Evolutionary conservation across 2,888 invertebrate species (phyloP), one percentile per base, ranked within the genome.

Genomic region (Germaria angustata): DNA sequence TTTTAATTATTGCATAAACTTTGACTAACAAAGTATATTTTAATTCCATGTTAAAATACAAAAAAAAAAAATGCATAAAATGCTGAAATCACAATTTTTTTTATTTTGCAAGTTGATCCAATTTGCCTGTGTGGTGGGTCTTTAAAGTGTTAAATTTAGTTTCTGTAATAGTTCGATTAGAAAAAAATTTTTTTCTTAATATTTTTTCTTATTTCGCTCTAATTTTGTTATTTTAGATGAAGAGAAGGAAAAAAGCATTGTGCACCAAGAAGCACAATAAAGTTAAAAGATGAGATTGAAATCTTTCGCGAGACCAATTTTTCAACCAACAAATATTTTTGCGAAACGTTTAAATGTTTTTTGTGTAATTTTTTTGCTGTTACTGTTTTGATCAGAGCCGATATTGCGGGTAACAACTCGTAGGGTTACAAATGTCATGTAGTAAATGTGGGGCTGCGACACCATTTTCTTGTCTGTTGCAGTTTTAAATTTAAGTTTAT

Each of bases 341-440:
- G 28, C 65, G 65, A 78, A 75, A 78, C 44, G 68, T 75, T 34
- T 17, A 77, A 69, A 36, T 36, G 13, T 77, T 61, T 69, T 69
- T 51, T 76, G 39, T 3, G 3, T 15, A n/a, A 2, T 28, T n/a
- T 44, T 55, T 11, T 36, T 34, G 59, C 41, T 66, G 53, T 51
- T 75, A 15, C 66, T 57, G 32, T 57, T 63, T 69, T 57, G 57
- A 76, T 76, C 51, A 8, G 9, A 49, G 24, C 20, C 44, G 15
- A 55, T 71, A 28, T 75, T 66, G 59, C 57, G 55, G 44, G 57
- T 68, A 77, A 77, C 61, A 53, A 53, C 53, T 53, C 44, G 11
- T 36, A 73, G 77, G 81, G 81, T 81, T 81, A 81, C 44, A 61
- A 72, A 77, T 81, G 81, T 77, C 81, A 81, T 68, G 72, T 20